Base-by-base conservation (phyloP, 2,797 vertebrate species). In the Microctenopoma steveboyesi region DNA sequence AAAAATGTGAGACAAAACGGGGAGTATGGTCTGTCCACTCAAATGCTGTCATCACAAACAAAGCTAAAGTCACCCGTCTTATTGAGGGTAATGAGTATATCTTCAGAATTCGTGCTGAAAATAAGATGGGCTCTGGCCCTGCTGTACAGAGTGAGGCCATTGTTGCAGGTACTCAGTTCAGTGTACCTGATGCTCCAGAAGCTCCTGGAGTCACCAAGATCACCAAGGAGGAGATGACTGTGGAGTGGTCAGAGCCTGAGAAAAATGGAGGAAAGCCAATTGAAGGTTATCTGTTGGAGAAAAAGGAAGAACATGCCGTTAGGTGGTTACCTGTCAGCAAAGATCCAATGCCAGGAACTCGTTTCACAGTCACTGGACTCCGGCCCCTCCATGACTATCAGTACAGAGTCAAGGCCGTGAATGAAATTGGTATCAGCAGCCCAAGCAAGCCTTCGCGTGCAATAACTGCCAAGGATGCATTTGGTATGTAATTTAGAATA, bases 51-150 rank as follows among this genome's bases (percentile, higher is more conserved):
- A 93, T 99, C 81, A 95, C 94, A 49, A 97, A 94, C 49, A 91
- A 90, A 74, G 92, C 95, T 56, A 95, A 95, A 30, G 95, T 99
- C 69, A 97, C 97, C 64, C 96, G 96, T 46, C 96, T 99, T 14
- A 95, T 95, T 74, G 98, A 99, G 93, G 97, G 97, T 67, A 99
- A 97, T 83, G 96, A 98, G 87, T 99, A 99, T 66, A 96, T 96
- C 83, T 99, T 99, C 84, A 95, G 98, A 89, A 94, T 99, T 50
- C 95, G 98, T 86, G 97, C 98, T 82, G 98, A 99, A 82, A 99
- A 99, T 82, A 99, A 98, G 87, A 99, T 99, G 96, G 98, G 98
- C 33, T 95, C 97, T 66, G 98, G 98, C 35, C 97, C 97, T 83
- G 96, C 97, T 49, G 95, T 96, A 68, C 93, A 98, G 93, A 98